Percentiles rank a stretch among this genome's conserved stretches.
Conservation (phyloP, 2,113 vertebrate species). For the Cromileptes altivelis region DNA sequence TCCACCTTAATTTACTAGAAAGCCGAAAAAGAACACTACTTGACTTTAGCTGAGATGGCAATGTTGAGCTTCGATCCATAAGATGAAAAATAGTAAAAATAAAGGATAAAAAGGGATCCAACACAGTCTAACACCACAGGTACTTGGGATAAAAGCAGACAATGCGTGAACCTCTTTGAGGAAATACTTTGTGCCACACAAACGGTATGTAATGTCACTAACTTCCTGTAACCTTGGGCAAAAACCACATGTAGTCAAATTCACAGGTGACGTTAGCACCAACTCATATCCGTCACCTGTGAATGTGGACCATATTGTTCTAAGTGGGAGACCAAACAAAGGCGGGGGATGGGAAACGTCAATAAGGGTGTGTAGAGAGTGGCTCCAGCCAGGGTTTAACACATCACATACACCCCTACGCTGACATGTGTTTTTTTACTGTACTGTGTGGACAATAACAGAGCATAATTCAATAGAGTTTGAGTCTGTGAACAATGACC, state of each 20-base stretch:
- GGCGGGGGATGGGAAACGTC: slow-evolving; percentile 17
- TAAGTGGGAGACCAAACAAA: slow-evolving; percentile 12
- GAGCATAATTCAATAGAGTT: background rate
- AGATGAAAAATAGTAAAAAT: background rate
- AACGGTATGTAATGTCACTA: background rate
- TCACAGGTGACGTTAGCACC: background rate
- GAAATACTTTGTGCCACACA: background rate
- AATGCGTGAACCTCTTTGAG: background rate
- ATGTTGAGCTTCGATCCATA: background rate
- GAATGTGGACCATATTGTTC: background rate
- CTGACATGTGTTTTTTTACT: background rate
- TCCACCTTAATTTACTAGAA: no score
- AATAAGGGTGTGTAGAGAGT: slow-evolving; percentile 43
- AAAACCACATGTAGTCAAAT: background rate
- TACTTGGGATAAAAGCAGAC: background rate
- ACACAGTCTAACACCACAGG: background rate
- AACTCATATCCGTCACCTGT: background rate
- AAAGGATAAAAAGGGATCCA: background rate
- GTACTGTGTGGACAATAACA: background rate
- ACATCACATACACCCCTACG: no score
- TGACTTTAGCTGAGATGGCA: background rate
- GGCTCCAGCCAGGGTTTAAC: background rate
- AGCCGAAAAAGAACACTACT: no score
- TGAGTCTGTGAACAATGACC: slow-evolving; percentile 2
- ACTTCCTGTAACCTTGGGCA: background rate